Evolutionary conservation across 2,113 vertebrate species (phyloP), one percentile per base, ranked within the genome.

Genomic region (Myrmecophaga tridactyla): DNA sequence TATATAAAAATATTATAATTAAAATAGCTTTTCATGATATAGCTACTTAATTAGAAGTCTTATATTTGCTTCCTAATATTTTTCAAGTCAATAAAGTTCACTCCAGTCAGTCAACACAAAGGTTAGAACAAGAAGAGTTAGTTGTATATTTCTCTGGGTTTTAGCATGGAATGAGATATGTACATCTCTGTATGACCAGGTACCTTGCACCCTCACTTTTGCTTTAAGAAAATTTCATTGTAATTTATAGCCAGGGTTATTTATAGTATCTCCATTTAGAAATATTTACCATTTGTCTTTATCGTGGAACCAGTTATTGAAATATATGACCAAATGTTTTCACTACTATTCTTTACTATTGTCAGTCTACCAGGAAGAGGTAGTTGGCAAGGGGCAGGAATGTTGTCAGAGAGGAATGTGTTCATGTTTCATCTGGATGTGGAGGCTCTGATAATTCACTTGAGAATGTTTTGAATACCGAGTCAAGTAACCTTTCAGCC

Each of bases 361-460:
- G 36, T 89, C 46, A 25, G 3, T 73, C 62, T 56, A 15, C 9
- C 4, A 23, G 39, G 13, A 76, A n/a, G n/a, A 78, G 12, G 23
- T 17, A 34, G 67, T 53, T 56, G 72, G 36, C 25, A 46, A 43
- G 11, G 29, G 27, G 11, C 20, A 62, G 43, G 20, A 5, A 0
- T 31, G 18, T 1, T 72, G 34, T 83, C 39, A 29, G 25, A 91
- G 60, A 46, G 18, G 6, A 63, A 18, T 21, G 14, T 75, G 39
- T 86, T 89, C 58, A 67, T 46, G 39, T 78, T 80, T 86, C 31
- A 7, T 18, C 46, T 69, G 17, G 2, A 3, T 46, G 18, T 72
- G 41, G 93, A 58, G 69, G 77, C 31, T 84, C 85, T 80, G 75
- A 93, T 43, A 94, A 76, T 72, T 65, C 67, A 51, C 41, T n/a